Percentiles rank a stretch among this genome's conserved stretches.
Evolutionary conservation across 2,797 vertebrate species (phyloP).

Genomic region (Champsocephalus esox): DNA sequence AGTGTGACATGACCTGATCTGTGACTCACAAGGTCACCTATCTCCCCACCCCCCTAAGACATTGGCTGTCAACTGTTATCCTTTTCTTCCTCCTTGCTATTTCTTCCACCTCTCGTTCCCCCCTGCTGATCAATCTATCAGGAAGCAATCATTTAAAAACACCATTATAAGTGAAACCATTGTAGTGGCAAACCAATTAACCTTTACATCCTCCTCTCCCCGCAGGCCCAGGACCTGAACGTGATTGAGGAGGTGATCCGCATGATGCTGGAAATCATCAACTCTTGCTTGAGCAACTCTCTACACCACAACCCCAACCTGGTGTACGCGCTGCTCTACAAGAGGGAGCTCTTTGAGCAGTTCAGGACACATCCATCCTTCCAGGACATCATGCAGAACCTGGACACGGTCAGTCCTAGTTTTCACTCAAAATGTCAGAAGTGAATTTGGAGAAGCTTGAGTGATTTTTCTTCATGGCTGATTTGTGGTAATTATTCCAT

Average conservation of each 20-base stretch:
- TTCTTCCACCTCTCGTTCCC: conserved; percentile 26
- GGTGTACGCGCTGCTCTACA: conserved; percentile 96
- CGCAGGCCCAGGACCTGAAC: conserved; percentile 94
- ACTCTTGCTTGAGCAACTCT: conserved; percentile 95
- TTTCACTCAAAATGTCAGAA: neutral
- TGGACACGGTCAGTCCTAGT: conserved; percentile 90
- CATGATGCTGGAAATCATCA: conserved; percentile 99
- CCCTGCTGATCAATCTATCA: conserved; percentile 54
- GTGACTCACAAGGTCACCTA: conserved; percentile 51
- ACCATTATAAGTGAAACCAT: conserved; percentile 70
- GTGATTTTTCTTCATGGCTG: neutral
- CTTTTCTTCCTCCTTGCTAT: conserved; percentile 8
- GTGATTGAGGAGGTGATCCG: conserved; percentile 99
- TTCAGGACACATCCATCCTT: conserved; percentile 96
- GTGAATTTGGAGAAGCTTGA: conserved; percentile 3
- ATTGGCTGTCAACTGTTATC: conserved; percentile 46
- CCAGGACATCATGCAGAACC: conserved; percentile 99
- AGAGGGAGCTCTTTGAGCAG: conserved; percentile 97
- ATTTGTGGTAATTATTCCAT: conserved; percentile 38
- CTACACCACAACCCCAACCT: conserved; percentile 98
- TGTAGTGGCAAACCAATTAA: conserved; percentile 79
- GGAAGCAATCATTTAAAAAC: conserved; percentile 65
- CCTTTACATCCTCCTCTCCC: conserved; percentile 72
- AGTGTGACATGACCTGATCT: conserved; percentile 50
- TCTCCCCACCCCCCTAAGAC: conserved; percentile 46